Percentiles rank a stretch among this genome's conserved stretches.
These are phyloP conservation scores for Porphyrio hochstetteri DNA, from an alignment of 2,113 vertebrate species.

Conservation along the genomic window DNA sequence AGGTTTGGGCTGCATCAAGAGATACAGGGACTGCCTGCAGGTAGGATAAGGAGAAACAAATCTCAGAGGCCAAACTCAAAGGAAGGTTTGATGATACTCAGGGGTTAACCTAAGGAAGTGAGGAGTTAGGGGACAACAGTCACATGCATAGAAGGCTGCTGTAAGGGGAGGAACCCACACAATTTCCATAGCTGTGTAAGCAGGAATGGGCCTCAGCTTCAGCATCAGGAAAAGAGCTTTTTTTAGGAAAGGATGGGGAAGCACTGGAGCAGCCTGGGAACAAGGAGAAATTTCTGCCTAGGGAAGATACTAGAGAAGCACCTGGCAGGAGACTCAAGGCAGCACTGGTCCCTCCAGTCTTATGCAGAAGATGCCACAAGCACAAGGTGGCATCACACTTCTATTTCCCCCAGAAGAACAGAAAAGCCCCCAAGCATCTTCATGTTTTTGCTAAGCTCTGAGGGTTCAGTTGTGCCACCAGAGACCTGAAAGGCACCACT, in stretches of 20 bases:
- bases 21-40: neutral
- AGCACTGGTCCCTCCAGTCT: neutral
- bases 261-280: neutral
- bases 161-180: neutral
- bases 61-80: neutral
- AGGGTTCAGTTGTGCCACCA: neutral
- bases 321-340: neutral
- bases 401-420: neutral
- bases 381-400: neutral
- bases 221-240: neutral
- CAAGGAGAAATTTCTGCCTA: neutral
- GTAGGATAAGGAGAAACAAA: neutral
- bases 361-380: neutral
- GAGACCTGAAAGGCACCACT: neutral
- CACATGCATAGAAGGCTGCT: neutral
- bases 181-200: neutral
- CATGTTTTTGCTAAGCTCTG: neutral
- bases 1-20: fast-evolving
- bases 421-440: neutral
- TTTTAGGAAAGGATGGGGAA: neutral
- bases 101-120: neutral
- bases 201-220: fast-evolving
- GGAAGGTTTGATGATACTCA: neutral
- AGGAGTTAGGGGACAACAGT: neutral
- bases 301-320: neutral